Evolutionary conservation across 2,888 invertebrate genomes (phyloP).

Genomic region (Caenorhabditis plicata): DNA sequence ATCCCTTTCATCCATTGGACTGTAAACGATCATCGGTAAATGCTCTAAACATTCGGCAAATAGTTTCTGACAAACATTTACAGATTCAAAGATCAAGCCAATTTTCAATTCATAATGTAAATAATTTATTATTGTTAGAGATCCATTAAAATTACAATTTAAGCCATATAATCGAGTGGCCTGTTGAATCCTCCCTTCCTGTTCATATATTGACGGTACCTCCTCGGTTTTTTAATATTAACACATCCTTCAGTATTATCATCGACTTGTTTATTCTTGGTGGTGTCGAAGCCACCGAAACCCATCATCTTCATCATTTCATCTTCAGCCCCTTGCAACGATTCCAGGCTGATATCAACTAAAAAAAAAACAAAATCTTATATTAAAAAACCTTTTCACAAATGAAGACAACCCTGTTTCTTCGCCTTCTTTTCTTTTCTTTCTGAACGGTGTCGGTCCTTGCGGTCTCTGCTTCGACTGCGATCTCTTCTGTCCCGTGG

Average conservation of each 20-base stretch:
- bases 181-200: constrained; percentile 97
- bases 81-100: too few relatives aligned
- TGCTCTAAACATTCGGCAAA: neutral
- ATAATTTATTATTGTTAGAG: neutral
- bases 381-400: neutral
- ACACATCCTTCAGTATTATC: constrained; percentile 92
- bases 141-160: too few relatives aligned
- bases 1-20: constrained; percentile 34
- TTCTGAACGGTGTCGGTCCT: constrained; percentile 27
- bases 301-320: constrained; percentile 77
- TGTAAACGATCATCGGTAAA: too few relatives aligned
- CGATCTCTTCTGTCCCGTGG: constrained; percentile 29
- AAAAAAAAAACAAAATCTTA: constrained; percentile 2
- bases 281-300: constrained; percentile 90
- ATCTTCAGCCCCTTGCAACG: constrained; percentile 31
- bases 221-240: constrained; percentile 90
- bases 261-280: constrained; percentile 78
- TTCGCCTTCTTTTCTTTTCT: constrained; percentile 19
- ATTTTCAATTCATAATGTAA: constrained; percentile 1
- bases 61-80: constrained; percentile 2
- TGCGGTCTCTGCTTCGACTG: constrained; percentile 30
- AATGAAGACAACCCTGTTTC: neutral
- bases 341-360: constrained; percentile 27
- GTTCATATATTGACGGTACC: constrained; percentile 99
- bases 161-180: constrained; percentile 76